Conservation (phyloP, 2,888 invertebrate genomes). For the Acleris laterana region DNA sequence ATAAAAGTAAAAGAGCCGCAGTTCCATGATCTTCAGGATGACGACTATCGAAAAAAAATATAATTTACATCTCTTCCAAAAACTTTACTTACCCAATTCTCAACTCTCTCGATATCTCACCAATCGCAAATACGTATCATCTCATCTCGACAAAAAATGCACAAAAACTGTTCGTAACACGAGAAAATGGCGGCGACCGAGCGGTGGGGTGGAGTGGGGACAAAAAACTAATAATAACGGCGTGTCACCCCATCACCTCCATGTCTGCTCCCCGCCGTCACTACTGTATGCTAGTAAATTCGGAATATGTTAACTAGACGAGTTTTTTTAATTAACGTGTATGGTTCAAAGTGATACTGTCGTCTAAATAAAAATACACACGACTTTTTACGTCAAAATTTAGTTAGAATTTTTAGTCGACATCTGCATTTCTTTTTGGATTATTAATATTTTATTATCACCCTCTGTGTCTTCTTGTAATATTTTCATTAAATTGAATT, state of each 20-base stretch:
- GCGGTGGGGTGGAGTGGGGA: slow-evolving; percentile 64
- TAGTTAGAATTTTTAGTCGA: too few species aligned
- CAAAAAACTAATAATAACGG: slow-evolving; percentile 84
- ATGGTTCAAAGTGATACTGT: not conserved
- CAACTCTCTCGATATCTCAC: slow-evolving; percentile 36
- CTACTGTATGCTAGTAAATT: slow-evolving; percentile 47
- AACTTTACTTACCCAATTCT: too few species aligned
- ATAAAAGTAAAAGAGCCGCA: too few species aligned
- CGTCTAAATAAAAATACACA: not conserved
- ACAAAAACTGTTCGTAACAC: slow-evolving; percentile 73
- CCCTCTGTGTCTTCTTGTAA: too few species aligned
- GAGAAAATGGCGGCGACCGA: slow-evolving; percentile 70
- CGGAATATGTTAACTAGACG: slow-evolving; percentile 9
- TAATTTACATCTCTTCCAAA: too few species aligned
- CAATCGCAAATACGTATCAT: slow-evolving; percentile 43
- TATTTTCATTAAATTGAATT: too few species aligned
- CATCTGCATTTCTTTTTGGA: too few species aligned
- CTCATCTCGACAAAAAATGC: slow-evolving; percentile 55
- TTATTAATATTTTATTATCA: too few species aligned
- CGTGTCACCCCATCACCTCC: slow-evolving; percentile 77
- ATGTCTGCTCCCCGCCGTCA: slow-evolving; percentile 68
- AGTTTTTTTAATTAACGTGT: not conserved
- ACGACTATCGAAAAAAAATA: too few species aligned
- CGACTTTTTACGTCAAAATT: too few species aligned
- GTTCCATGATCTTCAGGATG: too few species aligned